Base-by-base conservation (phyloP, 1,140 invertebrate species). In the Drosophila pallidifrons region DNA sequence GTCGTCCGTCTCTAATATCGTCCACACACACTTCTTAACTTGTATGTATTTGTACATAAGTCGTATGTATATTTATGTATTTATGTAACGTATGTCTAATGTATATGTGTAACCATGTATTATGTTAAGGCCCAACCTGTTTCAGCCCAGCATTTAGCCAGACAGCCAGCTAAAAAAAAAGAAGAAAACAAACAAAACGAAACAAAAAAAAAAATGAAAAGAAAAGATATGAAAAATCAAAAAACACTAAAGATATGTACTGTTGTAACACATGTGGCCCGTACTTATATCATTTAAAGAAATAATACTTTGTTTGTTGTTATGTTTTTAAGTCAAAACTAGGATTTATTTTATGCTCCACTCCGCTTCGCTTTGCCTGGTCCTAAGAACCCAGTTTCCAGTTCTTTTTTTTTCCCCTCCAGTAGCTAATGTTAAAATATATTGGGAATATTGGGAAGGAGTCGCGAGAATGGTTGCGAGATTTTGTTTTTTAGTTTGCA, bases 271-370 rank as follows among this genome's bases (percentile, higher is more conserved):
- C 2, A 41, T 38, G 30, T 49, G 65, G 65, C n/a, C 54, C 54
- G 38, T 55, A 60, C 60, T 46, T 64, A 28, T 61, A 38, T 13
- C 45, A 35, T 43, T 11, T 38, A 35, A 20, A 10, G 5, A 16
- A 61, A 35, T 63, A 69, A 49, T 55, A 67, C 58, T 35, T 63
- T 77, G 52, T 81, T 83, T 83, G 81, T 83, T 83, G 81, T 86
- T 83, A 83, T 83, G 78, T 83, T 83, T 83, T 83, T 86, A 83
- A 83, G 82, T 75, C 57, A 8, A 73, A 77, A 61, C 52, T 80
- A 76, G 78, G 49, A 61, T 80, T 75, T 80, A 71, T 55, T 43
- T 43, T 8, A 61, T 16, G 32, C 28, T 15, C 30, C 30, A 30
- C 6, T 13, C 28, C 15, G 1, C 6, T 35, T 38, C 35, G 35